A percentile compares a stretch with the other conserved stretches of the same genome.
phyloP scores from a whole-genome alignment of 2,888 invertebrate genomes.

The Rutpela maculata region DNA sequence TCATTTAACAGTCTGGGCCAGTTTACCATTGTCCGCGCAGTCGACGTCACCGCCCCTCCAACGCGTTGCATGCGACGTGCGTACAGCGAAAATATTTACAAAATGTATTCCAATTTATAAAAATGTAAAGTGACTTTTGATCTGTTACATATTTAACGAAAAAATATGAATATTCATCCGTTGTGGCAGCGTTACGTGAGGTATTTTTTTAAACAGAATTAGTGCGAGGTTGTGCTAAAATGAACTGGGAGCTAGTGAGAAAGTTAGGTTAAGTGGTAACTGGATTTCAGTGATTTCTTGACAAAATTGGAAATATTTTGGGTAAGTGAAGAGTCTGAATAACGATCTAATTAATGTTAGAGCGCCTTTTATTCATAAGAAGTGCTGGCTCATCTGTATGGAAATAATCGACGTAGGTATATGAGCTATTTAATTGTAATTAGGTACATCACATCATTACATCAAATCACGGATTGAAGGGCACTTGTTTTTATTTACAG shows the following conservation, averaged over 20 bases:
- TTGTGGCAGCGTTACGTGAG: neutral
- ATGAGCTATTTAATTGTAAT: too few relatives aligned
- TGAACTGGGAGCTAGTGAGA: slow-evolving; percentile 9
- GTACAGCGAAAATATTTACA: slow-evolving; percentile 19
- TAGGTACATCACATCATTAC: too few relatives aligned
- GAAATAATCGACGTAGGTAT: too few relatives aligned
- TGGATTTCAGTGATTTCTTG: slow-evolving; percentile 7
- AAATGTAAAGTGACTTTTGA: slow-evolving; percentile 50
- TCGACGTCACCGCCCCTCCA: slow-evolving; percentile 26
- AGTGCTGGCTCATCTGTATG: neutral
- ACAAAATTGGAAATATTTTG: slow-evolving; percentile 45
- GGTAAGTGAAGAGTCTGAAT: slow-evolving; percentile 41
- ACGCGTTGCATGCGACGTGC: neutral
- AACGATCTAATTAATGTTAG: neutral
- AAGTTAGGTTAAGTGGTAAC: slow-evolving; percentile 30
- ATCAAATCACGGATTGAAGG: too few relatives aligned
- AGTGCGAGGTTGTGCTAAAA: slow-evolving; percentile 5
- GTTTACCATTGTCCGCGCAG: slow-evolving; percentile 13
- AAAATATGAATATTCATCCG: slow-evolving; percentile 34
- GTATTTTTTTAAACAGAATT: neutral
- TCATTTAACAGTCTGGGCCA: neutral
- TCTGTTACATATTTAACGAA: slow-evolving; percentile 45
- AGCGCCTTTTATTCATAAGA: slow-evolving; percentile 35
- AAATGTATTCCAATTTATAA: slow-evolving; percentile 19
- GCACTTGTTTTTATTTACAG: too few relatives aligned